Evolutionary conservation across 2,797 vertebrate genomes (phyloP), one percentile per base, ranked within the genome.

Genomic region (Nannoperca australis): DNA sequence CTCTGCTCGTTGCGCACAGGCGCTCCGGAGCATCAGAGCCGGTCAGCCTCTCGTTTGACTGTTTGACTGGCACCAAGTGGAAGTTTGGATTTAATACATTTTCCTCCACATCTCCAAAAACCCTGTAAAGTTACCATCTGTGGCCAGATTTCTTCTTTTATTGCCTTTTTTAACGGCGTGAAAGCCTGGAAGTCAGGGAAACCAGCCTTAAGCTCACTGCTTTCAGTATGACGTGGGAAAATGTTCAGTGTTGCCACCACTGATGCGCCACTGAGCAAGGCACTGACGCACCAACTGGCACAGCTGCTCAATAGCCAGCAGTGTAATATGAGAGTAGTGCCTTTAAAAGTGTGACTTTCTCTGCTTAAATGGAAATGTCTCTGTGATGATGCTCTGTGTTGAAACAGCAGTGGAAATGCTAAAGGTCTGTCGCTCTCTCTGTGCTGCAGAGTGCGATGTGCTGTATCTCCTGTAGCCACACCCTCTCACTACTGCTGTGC

Each of bases 401-500:
- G 61, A 8, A 7, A 13, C 61, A 70, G 69, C 70, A 60, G 70
- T 66, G 50, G 45, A 70, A 59, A 78, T 73, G 56, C 73, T 73
- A 67, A 71, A 56, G 13, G 64, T 72, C 53, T 86, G 32, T 59
- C 60, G n/a, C 61, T 84, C 30, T 84, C 68, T 44, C 74, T 74
- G 54, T 89, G 86, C 87, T 80, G 82, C 96, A 99, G 98, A 96
- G 97, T 89, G 97, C 96, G 94, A 97, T 97, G 96, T 96, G 95
- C 92, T 95, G 94, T 92, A 93, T 96, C 93, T 96, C 97, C 92
- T 96, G 95, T 89, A 91, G 96, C 85, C 96, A 97, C 93, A 95
- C 97, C 94, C 96, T 99, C 95, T 98, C 97, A 94, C 93, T 99
- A 96, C 96, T 97, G 91, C 95, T 99, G 92, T 99, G 97, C 95